Base-by-base conservation (phyloP, 2,888 invertebrate species). In the Apamea epomidion region DNA sequence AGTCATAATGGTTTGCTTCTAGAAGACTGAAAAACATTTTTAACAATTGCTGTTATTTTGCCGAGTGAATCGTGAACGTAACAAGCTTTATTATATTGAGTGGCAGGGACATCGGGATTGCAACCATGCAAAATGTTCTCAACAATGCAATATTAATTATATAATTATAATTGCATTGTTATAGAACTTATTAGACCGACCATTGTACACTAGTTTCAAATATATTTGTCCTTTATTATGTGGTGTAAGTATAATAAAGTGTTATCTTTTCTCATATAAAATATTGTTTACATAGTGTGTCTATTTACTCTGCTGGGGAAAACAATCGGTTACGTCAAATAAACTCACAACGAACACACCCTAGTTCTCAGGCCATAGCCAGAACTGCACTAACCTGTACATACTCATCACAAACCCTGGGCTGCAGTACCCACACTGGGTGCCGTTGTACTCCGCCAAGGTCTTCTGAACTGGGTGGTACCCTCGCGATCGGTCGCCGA, bases 341-440 rank as follows among this genome's bases (percentile, higher is more conserved):
- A 14, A 2, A 25, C 16, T 32, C 10, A 32, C 2, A 32, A 32
- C 5, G 21, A 14, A 25, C 14, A 51, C 51, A 70, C 3, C 14
- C 7, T 12, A 70, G 2, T 54, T 51, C 5, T 18, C 6, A 32
- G 32, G 5, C 0, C 10, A 2, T n/a, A 21, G 32, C 12, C 16
- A 45, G 37, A 68, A 37, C 21, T 29, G 7, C 4, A 62, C 68
- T 88, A 91, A 94, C 94, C 95, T 94, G 93, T 97, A 98, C 98
- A 98, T 98, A 90, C 97, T 98, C 98, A 98, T 98, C 65, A 98
- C 97, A 98, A 98, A 98, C 16, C 98, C 98, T 0, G 98, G 97
- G 45, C 98, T 97, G 91, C 98, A 98, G 92, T 97, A 98, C 0
- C 98, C 98, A 91, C 98, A 98, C 92, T 98, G 98, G 0, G 98